Base-by-base conservation (phyloP, 2,113 vertebrate species). In the Copsychus sechellarum region DNA sequence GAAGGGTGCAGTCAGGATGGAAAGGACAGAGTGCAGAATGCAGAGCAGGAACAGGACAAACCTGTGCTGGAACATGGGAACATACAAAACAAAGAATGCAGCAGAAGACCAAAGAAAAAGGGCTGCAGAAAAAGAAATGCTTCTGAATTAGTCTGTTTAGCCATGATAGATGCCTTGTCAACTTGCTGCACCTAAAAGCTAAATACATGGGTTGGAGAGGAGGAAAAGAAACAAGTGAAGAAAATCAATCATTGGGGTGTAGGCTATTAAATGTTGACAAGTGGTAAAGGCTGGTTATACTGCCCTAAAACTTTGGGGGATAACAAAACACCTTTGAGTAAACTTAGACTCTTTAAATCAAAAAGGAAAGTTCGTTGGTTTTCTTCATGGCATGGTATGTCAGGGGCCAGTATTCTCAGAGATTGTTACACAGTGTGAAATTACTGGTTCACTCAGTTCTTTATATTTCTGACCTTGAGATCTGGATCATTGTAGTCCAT, bases 111-210 rank as follows among this genome's bases (percentile, higher is more conserved):
- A 54, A 85, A 43, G 65, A 81, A 80, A 77, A 33, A 25, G 4
- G 57, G 45, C 72, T 92, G 73, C 80, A 70, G 88, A 81, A 94
- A 97, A 97, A 90, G 3, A 94, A 97, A 94, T 86, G 86, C 88
- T 62, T 93, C 73, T 95, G 93, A 92, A 88, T 86, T 78, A 93
- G 88, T 81, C 81, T 93, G 81, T 95, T 97, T 95, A 94, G 87
- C 89, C 62, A 58, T 95, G 96, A 95, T 96, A 95, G 93, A 93
- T 97, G 80, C 15, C 11, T 96, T 96, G 93, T 96, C 95, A 96
- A 25, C 85, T 76, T 85, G 80, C 87, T 92, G 88, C 77, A 65
- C 91, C 73, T 90, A 95, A 96, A 81, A 97, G 82, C 85, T 93
- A 96, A 95, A 95, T 92, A 95, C 86, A 64, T n/a, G 89, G 87